phyloP scores from a whole-genome alignment of 1,140 invertebrate genomes.

The Metaphire vulgaris region DNA sequence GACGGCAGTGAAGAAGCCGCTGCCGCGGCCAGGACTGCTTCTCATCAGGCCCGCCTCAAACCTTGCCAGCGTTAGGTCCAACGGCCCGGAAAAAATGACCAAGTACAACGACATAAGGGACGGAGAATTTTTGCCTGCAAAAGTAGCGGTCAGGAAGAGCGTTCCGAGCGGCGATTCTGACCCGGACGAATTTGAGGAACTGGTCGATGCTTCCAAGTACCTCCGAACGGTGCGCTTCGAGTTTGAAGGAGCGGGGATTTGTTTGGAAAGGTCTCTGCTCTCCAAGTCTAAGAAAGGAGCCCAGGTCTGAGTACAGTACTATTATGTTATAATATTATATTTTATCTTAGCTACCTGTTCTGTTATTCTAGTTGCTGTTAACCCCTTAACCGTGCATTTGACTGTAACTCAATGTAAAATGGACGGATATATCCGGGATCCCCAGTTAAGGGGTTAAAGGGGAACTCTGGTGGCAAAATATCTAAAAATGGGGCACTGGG shows the following conservation, averaged over 20 bases:
- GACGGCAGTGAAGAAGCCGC: neutral
- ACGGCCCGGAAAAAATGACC: neutral
- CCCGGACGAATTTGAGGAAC: neutral
- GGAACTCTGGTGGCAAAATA: too few species aligned
- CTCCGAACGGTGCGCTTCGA: conserved; percentile 6
- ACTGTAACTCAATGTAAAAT: too few species aligned
- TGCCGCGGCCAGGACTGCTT: neutral
- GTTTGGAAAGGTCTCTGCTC: conserved; percentile 1
- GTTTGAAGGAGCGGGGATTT: conserved; percentile 6
- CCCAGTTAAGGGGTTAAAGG: too few species aligned
- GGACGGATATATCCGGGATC: too few species aligned
- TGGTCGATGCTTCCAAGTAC: neutral
- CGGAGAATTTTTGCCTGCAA: conserved; percentile 6
- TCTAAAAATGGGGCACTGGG: too few species aligned
- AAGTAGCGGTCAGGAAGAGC: neutral
- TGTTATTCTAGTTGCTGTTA: too few species aligned
- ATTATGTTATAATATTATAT: too few species aligned
- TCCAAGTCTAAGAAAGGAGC: conserved; percentile 4
- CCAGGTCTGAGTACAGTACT: neutral
- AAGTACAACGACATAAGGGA: conserved; percentile 15
- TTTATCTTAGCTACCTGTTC: too few species aligned
- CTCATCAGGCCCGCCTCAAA: neutral
- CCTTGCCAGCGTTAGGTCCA: neutral
- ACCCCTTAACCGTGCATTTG: too few species aligned
- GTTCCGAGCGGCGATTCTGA: neutral